Conservation (phyloP, 2,888 invertebrate species). For the Doris montereyensis region DNA sequence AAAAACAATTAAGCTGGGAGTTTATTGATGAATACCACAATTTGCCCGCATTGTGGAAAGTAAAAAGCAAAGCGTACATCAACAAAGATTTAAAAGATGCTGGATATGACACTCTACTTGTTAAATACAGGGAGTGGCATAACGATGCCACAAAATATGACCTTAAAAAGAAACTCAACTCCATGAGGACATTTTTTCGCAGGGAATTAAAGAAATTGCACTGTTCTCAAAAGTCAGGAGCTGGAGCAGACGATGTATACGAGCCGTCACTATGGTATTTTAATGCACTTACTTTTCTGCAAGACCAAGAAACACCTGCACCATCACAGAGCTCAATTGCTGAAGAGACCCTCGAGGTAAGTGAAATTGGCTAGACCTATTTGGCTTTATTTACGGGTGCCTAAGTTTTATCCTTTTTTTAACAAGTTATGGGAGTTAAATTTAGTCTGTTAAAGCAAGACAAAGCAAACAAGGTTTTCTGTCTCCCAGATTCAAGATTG, state of each 20-base stretch:
- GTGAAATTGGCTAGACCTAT: background rate
- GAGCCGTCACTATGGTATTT: background rate
- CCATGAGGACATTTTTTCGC: constrained; percentile 4
- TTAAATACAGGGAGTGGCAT: constrained; percentile 12
- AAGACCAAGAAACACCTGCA: background rate
- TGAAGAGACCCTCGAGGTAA: constrained; percentile 1
- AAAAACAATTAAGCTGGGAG: background rate
- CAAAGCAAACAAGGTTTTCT: background rate
- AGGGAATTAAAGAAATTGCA: background rate
- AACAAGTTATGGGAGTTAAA: background rate
- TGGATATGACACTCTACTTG: background rate
- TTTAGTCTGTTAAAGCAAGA: background rate
- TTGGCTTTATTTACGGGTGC: background rate
- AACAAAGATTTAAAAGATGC: background rate
- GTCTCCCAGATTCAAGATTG: background rate
- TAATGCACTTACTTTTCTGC: background rate
- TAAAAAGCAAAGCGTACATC: background rate
- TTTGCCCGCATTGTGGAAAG: background rate
- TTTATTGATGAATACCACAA: background rate
- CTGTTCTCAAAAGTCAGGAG: background rate
- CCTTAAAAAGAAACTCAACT: constrained; percentile 12
- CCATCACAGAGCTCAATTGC: background rate
- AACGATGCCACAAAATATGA: constrained; percentile 3
- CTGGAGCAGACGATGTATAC: background rate
- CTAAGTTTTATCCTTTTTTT: background rate